phyloP scores from a whole-genome alignment of 2,797 vertebrate genomes.

The Sitta carolinensis region DNA sequence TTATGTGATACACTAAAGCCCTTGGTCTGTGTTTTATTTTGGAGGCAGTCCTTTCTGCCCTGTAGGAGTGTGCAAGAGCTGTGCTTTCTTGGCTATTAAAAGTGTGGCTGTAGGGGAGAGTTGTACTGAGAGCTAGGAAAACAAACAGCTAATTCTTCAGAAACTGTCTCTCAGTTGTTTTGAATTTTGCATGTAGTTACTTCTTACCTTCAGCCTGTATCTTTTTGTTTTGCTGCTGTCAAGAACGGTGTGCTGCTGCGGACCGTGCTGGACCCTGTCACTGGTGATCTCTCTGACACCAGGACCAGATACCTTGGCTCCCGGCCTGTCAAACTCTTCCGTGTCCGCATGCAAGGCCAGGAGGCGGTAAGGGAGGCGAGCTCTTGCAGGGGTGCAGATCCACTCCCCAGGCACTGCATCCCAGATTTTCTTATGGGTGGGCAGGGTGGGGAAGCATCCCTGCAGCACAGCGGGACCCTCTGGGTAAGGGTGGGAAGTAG shows the following conservation, averaged over 20 bases:
- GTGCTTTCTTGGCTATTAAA: background rate
- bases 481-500: slow-evolving; percentile 5
- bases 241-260: slow-evolving; percentile 95
- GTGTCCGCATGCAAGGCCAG: slow-evolving; percentile 97
- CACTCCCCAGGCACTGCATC: background rate
- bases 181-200: background rate
- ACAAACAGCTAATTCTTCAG: background rate
- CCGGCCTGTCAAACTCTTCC: slow-evolving; percentile 95
- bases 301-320: slow-evolving; percentile 95
- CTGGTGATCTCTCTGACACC: slow-evolving; percentile 94
- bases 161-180: background rate
- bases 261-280: slow-evolving; percentile 95
- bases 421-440: background rate
- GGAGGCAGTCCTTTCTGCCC: background rate
- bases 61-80: background rate
- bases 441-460: background rate
- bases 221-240: background rate
- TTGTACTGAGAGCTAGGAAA: background rate
- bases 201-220: background rate
- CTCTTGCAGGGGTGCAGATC: background rate
- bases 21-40: background rate
- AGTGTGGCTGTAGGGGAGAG: background rate
- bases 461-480: background rate
- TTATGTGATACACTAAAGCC: background rate
- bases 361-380: slow-evolving; percentile 86